phyloP scores from a whole-genome alignment of 2,888 invertebrate genomes.

The Heliconius erato region DNA sequence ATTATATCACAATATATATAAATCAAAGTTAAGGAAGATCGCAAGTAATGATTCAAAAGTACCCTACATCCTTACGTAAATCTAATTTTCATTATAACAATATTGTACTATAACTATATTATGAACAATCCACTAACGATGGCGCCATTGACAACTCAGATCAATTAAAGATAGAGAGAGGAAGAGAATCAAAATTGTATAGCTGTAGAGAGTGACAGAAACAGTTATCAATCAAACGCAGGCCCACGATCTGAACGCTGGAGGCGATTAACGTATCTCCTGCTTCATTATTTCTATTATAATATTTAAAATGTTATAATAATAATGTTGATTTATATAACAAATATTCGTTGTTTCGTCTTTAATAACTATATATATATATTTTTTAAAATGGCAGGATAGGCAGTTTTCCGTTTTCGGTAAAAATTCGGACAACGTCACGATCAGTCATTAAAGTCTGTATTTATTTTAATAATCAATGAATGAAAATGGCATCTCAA shows the following conservation, averaged over 20 bases:
- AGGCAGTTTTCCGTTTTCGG: too few relatives aligned
- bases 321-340: constrained; percentile 69
- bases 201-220: constrained; percentile 62
- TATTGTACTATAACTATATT: constrained; percentile 48
- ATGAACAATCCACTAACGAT: constrained; percentile 78
- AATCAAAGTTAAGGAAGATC: neutral
- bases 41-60: neutral
- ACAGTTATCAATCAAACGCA: constrained; percentile 82
- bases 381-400: too few relatives aligned
- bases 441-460: too few relatives aligned
- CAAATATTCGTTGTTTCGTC: constrained; percentile 75
- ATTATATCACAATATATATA: neutral
- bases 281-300: constrained; percentile 85
- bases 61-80: constrained; percentile 4
- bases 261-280: constrained; percentile 78
- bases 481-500: too few relatives aligned
- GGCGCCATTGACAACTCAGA: constrained; percentile 80
- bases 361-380: too few relatives aligned
- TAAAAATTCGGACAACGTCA: too few relatives aligned
- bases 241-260: constrained; percentile 78
- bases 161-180: constrained; percentile 79
- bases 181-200: constrained; percentile 47
- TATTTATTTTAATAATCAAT: too few relatives aligned
- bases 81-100: constrained; percentile 3
- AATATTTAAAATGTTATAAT: constrained; percentile 80